These are phyloP conservation scores for Tetragnatha versicolor DNA, from an alignment of 1,140 invertebrate species.

Conservation along the genomic window DNA sequence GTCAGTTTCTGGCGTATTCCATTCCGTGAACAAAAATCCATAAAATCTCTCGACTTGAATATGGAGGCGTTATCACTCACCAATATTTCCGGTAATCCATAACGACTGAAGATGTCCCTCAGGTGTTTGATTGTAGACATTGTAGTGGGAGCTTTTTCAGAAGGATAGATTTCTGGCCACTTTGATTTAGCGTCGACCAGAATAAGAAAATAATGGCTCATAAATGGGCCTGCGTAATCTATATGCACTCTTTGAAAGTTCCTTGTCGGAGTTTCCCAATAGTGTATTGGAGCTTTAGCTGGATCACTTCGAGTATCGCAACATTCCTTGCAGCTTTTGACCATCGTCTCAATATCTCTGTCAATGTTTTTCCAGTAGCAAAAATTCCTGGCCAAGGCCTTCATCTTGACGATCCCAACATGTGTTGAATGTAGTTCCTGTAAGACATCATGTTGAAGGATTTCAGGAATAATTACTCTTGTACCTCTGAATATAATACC, in stretches of 20 bases:
- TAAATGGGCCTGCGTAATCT: conserved; percentile 18
- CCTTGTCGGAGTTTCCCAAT: not conserved
- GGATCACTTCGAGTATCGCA: not conserved
- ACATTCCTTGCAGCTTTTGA: not conserved
- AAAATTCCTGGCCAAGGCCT: not conserved
- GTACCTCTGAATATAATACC: no score
- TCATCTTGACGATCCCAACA: conserved; percentile 1
- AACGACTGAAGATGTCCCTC: not conserved
- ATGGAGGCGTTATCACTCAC: no score
- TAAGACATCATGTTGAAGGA: not conserved
- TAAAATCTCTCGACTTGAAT: not conserved
- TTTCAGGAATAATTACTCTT: not conserved
- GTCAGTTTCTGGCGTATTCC: not conserved
- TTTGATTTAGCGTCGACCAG: not conserved
- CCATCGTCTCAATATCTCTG: no score
- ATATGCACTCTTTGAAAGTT: conserved; percentile 12
- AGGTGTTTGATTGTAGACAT: not conserved
- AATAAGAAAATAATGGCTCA: not conserved
- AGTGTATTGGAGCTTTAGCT: not conserved
- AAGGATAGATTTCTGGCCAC: not conserved
- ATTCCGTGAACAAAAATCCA: not conserved
- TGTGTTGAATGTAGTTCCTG: conserved; percentile 1
- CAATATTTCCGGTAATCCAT: not conserved
- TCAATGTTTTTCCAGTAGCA: conserved; percentile 32
- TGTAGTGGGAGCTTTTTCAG: not conserved